Evolutionary conservation across 1,140 invertebrate genomes (phyloP).

Genomic region (Tetragnatha versicolor): DNA sequence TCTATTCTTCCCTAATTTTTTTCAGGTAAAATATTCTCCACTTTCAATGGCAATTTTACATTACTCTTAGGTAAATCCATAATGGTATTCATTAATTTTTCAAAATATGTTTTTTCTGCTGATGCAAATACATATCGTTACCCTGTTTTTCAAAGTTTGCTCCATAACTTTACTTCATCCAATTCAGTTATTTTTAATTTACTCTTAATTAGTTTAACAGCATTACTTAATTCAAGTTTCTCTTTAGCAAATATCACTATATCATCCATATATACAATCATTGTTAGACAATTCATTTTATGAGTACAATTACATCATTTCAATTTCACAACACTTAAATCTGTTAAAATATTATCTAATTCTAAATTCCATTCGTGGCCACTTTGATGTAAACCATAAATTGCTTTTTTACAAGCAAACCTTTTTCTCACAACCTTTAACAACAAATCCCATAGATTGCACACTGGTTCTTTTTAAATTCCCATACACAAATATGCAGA

Average conservation of each 20-base stretch:
- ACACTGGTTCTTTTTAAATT: conserved; percentile 63
- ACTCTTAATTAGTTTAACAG: neutral
- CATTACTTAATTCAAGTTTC: neutral
- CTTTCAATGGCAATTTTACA: neutral
- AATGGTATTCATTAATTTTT: neutral
- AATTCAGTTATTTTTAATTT: neutral
- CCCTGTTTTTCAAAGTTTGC: neutral
- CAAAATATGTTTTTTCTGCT: neutral
- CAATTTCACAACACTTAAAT: neutral
- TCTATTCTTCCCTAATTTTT: neutral
- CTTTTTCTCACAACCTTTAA: conserved; percentile 36
- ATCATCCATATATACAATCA: conserved; percentile 44
- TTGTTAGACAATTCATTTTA: neutral
- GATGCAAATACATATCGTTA: neutral
- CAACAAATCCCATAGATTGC: conserved; percentile 62
- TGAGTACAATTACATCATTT: neutral
- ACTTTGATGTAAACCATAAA: conserved; percentile 16
- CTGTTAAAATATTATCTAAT: neutral
- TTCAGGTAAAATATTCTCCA: neutral
- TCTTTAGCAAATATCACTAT: conserved; percentile 25
- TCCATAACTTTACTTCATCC: neutral
- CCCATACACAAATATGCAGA: conserved; percentile 64
- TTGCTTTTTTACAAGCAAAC: neutral
- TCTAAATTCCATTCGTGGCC: neutral
- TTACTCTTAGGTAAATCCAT: neutral